Evolutionary conservation across 2,113 vertebrate species (phyloP).

Genomic region (Oophaga pumilio): DNA sequence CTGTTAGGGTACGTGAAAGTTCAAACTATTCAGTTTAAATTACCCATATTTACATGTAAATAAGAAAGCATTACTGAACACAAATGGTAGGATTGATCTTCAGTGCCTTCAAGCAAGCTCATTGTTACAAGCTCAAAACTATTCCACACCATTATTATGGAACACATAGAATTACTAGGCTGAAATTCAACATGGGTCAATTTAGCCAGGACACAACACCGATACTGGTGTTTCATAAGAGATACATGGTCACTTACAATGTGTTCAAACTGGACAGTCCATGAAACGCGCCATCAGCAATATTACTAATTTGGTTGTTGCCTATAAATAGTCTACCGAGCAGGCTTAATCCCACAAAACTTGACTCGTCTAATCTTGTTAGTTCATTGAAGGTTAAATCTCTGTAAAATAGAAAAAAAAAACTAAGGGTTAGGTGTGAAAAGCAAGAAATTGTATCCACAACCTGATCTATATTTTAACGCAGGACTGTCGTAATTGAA

Average conservation of each 20-base stretch:
- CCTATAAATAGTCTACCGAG: slow-evolving; percentile 85
- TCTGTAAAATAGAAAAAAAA: slow-evolving; percentile 69
- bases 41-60: background rate
- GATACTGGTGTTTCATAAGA: background rate
- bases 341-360: slow-evolving; percentile 86
- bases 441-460: background rate
- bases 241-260: slow-evolving; percentile 78
- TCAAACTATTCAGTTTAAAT: background rate
- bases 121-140: background rate
- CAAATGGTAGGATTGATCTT: background rate
- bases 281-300: slow-evolving; percentile 92
- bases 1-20: too few relatives aligned
- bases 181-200: too few relatives aligned
- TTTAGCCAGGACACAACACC: background rate
- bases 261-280: slow-evolving; percentile 87
- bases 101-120: background rate
- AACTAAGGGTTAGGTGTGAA: background rate
- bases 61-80: background rate
- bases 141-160: background rate
- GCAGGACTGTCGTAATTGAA: background rate
- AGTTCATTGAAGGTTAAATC: slow-evolving; percentile 90
- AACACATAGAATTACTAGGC: background rate
- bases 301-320: slow-evolving; percentile 91
- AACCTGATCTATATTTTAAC: background rate
- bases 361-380: slow-evolving; percentile 89